Conservation (phyloP, 2,797 vertebrate genomes). For the Enteromius paludinosus region DNA sequence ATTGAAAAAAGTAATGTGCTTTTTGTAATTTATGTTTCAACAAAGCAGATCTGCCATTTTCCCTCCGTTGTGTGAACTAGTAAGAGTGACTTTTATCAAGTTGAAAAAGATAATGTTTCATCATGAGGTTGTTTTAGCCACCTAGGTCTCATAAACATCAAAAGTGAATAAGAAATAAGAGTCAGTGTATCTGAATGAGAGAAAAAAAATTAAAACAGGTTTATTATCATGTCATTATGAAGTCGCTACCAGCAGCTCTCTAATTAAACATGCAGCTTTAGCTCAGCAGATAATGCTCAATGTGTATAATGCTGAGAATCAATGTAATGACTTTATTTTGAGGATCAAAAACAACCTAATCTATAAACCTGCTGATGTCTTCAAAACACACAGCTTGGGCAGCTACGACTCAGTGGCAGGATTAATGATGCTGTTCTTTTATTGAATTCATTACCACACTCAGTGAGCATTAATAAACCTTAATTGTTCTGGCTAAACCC, state of each 20-base stretch:
- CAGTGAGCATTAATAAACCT: constrained; percentile 47
- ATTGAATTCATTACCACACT: constrained; percentile 43
- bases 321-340: constrained; percentile 2
- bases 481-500: constrained; percentile 50
- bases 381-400: constrained; percentile 21
- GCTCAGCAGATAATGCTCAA: not conserved
- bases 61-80: not conserved
- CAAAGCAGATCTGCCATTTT: not conserved
- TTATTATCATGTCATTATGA: not conserved
- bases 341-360: not conserved
- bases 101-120: not conserved
- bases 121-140: not conserved
- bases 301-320: not conserved
- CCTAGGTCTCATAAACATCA: not conserved
- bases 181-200: not conserved
- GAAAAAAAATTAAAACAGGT: not conserved
- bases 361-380: constrained; percentile 11
- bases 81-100: not conserved
- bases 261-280: constrained; percentile 8
- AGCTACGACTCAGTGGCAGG: constrained; percentile 1
- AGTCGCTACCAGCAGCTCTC: not conserved
- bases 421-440: constrained; percentile 26
- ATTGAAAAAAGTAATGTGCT: not conserved
- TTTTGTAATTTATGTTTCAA: not conserved
- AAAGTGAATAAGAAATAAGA: not conserved